Evolutionary conservation across 53 echinoderm and acorn worm species (phyloP), one percentile per base, ranked within the genome.

Genomic region (Hippasteria phrygiana): DNA sequence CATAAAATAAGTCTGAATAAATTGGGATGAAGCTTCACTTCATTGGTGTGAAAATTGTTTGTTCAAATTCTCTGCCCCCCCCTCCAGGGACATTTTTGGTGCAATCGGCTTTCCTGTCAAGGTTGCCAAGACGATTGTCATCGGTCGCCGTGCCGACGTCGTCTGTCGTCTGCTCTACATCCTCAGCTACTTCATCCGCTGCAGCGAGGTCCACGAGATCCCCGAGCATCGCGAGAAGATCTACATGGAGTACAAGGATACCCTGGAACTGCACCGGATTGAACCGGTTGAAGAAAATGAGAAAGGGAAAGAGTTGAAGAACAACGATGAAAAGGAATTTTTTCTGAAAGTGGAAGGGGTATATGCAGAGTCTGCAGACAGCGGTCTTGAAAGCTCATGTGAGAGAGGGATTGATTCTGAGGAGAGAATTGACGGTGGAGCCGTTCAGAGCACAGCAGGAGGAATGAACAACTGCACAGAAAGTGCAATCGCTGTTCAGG

Each of bases 161-260:
- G 98, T 98, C 50, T 98, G 98, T 70, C 88, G 94, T 16, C 84
- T 98, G 1, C 93, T 98, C 54, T 98, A 94, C 74, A 91, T 98
- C 51, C 91, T 98, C 11, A 96, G 94, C 85, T 98, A 98, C 42
- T 98, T 98, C 88, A 98, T 98, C 43, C 91, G 98, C 22, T 98
- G 98, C 86, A 94, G 95, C 55, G 98, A 98, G 77, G 95, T 98
- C 20, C 95, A 98, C 33, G 98, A 98, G 71, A 80, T 73, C 55
- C 74, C 90, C 8, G 94, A 91, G 62, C 88, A 87, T 1, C 82
- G 98, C 18, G 92, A 96, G 77, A 89, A 93, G 54, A 91, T 96
- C 17, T 50, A 73, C 48, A 90, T 95, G 82, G 95, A 93, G 41
- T 93, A 83, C 43, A 67, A 88, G 29, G 91, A 87, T 7, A 16